Evolutionary conservation across 2,888 invertebrate species (phyloP), one percentile per base, ranked within the genome.

Genomic region (Altica lythri): DNA sequence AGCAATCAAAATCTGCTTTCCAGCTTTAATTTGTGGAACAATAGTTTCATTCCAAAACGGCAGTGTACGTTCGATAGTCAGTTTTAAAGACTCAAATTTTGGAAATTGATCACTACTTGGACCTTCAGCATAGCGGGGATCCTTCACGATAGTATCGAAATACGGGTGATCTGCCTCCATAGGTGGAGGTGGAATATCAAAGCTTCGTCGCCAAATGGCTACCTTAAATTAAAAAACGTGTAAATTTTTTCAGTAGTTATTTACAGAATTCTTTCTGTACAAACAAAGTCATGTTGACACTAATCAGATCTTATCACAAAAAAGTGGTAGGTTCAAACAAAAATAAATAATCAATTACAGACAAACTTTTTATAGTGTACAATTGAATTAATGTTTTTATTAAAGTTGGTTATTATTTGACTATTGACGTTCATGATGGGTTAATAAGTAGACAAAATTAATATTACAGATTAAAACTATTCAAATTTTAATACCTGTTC

Each of bases 21-120:
- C 92, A 69, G 85, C 88, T 71, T 91, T 92, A 63, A 94, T 82
- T 79, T 92, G 82, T 64, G 95, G 86, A 68, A 95, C 85, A 78
- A 97, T 86, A 34, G 87, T 84, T 71, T 91, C 80, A 76, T 94
- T 92, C 89, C 95, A 95, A 70, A 89, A 93, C 1, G 95, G 95
- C 61, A 90, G 77, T 4, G 92, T 92, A 45, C 94, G 83, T 58
- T 86, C 85, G 76, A 92, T 92, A 1, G 92, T 91, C 34, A 92
- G 79, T 71, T 92, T 90, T 40, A 94, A 78, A 18, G 92, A 92
- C 74, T 94, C 93, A 64, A 85, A 88, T 80, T 84, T 88, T 0
- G 94, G 93, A 71, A 94, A 93, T 67, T 91, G 85, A 1, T 85
- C 86, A 2, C 80, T 78, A 62, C 88, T 86, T 3, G 89, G 91